These are phyloP conservation scores for Microctonus aethiopoides DNA, from an alignment of 2,888 invertebrate genomes.

Conservation along the genomic window DNA sequence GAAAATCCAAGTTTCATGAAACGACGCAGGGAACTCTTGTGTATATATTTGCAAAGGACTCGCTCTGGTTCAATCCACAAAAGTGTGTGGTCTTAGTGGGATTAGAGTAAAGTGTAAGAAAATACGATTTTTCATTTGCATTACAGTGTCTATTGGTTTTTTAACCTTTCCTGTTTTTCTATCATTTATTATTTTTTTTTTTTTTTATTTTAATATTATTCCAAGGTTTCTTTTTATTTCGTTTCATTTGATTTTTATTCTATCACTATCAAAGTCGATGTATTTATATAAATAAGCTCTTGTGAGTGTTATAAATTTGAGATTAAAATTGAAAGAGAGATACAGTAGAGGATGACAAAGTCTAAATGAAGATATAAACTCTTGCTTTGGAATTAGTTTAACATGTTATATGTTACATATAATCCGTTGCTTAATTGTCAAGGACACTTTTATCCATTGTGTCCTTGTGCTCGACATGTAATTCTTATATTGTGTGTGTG, in stretches of 20 bases:
- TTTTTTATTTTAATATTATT: background rate
- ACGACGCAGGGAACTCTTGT: background rate
- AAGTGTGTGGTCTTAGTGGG: background rate
- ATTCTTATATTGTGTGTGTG: background rate
- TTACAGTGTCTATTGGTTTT: background rate
- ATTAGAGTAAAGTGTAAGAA: background rate
- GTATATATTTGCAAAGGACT: background rate
- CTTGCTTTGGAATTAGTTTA: background rate
- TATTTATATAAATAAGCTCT: background rate
- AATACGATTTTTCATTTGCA: background rate
- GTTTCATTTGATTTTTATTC: background rate
- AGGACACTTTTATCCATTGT: background rate
- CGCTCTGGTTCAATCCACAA: background rate
- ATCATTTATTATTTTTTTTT: background rate
- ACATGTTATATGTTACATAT: background rate
- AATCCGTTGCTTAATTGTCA: background rate
- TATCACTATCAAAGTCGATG: too few relatives aligned
- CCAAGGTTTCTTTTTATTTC: background rate
- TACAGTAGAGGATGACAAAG: background rate
- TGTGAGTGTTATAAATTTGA: background rate
- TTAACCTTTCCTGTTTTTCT: background rate
- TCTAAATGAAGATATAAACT: background rate
- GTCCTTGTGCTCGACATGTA: background rate
- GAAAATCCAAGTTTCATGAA: slow-evolving; percentile 1
- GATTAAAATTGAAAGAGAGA: background rate